Evolutionary conservation across 2,113 vertebrate genomes (phyloP).

Genomic region (Oryzias woworae): DNA sequence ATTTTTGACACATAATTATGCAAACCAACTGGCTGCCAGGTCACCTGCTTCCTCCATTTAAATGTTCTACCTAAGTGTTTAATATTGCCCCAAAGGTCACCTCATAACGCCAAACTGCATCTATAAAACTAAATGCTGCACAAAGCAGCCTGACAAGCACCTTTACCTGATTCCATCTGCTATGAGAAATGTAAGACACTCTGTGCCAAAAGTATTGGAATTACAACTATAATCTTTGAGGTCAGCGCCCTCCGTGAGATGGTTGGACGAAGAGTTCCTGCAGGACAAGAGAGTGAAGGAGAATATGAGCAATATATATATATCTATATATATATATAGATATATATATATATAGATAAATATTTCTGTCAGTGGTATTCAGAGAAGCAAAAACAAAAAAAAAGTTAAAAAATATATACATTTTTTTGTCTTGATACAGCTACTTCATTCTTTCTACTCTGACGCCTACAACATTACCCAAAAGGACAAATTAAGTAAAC

Average conservation of each 20-base stretch:
- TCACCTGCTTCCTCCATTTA: not conserved
- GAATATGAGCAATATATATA: not conserved
- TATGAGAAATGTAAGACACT: conserved; percentile 4
- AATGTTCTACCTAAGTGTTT: conserved; percentile 20
- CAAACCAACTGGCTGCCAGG: not conserved
- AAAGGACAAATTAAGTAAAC: not conserved
- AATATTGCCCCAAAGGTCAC: conserved; percentile 41
- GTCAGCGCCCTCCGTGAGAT: conserved; percentile 1
- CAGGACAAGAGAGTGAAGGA: not conserved
- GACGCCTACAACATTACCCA: too few species aligned
- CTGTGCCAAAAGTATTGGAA: conserved; percentile 1
- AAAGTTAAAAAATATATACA: too few species aligned
- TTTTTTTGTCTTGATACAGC: too few species aligned
- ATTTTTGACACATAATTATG: too few species aligned
- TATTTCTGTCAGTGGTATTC: too few species aligned
- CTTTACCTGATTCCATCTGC: conserved; percentile 18
- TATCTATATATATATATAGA: too few species aligned
- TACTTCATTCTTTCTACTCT: too few species aligned
- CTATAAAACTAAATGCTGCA: conserved; percentile 50
- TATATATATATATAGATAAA: too few species aligned
- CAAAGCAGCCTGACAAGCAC: conserved; percentile 29
- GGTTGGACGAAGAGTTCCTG: conserved; percentile 10
- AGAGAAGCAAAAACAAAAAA: too few species aligned
- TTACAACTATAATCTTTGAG: conserved; percentile 8
- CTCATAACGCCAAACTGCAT: conserved; percentile 38